These are phyloP conservation scores for Takifugu ocellatus DNA, from an alignment of 2,797 vertebrate genomes.

Conservation along the genomic window DNA sequence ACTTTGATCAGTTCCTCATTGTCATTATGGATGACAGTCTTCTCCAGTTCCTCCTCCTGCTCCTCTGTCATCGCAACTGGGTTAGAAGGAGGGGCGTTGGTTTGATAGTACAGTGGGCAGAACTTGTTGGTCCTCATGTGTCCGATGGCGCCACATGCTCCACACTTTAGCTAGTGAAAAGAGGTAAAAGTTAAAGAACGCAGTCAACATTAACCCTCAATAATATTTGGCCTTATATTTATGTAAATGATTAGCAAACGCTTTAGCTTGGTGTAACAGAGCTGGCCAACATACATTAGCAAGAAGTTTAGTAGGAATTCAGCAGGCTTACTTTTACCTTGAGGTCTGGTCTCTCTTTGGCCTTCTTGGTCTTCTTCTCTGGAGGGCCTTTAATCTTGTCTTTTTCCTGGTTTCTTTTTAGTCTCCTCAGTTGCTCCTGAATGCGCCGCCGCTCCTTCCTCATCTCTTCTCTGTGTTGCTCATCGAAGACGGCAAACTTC, in stretches of 20 bases:
- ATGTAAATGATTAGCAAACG: not conserved
- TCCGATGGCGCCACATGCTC: constrained; percentile 95
- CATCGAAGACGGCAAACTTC: constrained; percentile 96
- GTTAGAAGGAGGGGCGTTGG: constrained; percentile 95
- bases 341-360: constrained; percentile 95
- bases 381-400: constrained; percentile 95
- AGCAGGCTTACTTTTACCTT: constrained; percentile 85
- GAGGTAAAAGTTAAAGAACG: constrained; percentile 60
- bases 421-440: constrained; percentile 91
- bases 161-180: constrained; percentile 89
- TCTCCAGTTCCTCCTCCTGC: constrained; percentile 97
- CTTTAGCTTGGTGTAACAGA: constrained; percentile 4
- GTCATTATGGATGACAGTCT: constrained; percentile 96
- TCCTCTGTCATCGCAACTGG: constrained; percentile 99
- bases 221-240: not conserved
- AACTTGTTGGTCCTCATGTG: constrained; percentile 99
- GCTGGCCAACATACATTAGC: constrained; percentile 25
- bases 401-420: constrained; percentile 97
- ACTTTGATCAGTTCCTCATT: constrained; percentile 99
- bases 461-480: constrained; percentile 98
- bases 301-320: constrained; percentile 45
- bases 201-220: constrained; percentile 6
- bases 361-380: constrained; percentile 96
- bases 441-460: constrained; percentile 93
- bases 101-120: constrained; percentile 98